Conservation (phyloP, 1,140 invertebrate species). For the Philopotamus ludificatus region DNA sequence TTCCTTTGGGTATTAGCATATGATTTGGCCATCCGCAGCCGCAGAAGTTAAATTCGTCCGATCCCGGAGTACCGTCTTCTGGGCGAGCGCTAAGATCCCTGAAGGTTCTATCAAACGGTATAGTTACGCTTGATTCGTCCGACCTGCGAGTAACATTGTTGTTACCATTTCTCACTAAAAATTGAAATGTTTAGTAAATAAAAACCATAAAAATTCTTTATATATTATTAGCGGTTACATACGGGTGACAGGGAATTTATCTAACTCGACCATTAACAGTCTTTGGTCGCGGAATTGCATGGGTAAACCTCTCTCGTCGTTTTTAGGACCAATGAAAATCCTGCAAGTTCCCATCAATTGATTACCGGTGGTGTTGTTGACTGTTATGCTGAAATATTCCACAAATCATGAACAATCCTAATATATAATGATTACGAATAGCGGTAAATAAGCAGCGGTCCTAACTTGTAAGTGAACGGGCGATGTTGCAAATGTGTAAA, state of each 20-base stretch:
- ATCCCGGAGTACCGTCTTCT: constrained; percentile 51
- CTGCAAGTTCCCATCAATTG: constrained; percentile 66
- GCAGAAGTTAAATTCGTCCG: constrained; percentile 72
- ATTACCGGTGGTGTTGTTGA: constrained; percentile 60
- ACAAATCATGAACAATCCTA: neutral
- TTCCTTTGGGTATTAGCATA: constrained; percentile 77
- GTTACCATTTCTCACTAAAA: constrained; percentile 61
- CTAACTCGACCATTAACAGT: constrained; percentile 72
- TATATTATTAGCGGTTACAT: constrained; percentile 44
- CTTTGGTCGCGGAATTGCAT: constrained; percentile 68
- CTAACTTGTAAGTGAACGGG: constrained; percentile 62
- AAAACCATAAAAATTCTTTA: neutral
- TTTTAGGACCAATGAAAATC: constrained; percentile 73
- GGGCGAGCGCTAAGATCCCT: constrained; percentile 60
- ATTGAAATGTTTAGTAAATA: constrained; percentile 5
- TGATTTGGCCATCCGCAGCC: constrained; percentile 88
- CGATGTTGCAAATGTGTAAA: constrained; percentile 75
- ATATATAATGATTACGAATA: constrained; percentile 4
- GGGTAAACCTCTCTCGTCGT: constrained; percentile 65
- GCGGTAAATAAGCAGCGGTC: constrained; percentile 23
- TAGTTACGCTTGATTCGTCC: constrained; percentile 67
- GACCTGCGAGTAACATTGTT: constrained; percentile 65
- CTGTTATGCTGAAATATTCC: constrained; percentile 57
- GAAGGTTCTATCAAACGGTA: constrained; percentile 72
- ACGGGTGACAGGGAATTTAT: constrained; percentile 66